Conservation (phyloP, 2,888 invertebrate species). For the Aleiodes testaceus region DNA sequence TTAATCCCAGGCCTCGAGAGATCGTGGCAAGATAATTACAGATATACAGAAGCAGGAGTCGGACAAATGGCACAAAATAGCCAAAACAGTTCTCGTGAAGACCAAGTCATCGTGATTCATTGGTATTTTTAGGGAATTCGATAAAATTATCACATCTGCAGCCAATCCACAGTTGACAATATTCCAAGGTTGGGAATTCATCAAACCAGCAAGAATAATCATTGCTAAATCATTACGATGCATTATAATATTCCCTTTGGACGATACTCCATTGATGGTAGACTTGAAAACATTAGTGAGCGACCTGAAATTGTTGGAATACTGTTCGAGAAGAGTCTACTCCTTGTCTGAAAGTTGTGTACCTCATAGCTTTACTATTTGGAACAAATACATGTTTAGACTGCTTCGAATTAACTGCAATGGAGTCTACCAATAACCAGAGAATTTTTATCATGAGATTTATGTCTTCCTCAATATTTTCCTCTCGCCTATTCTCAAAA, state of each 20-base stretch:
- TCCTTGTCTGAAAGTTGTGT: constrained; percentile 12
- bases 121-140: constrained; percentile 57
- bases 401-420: constrained; percentile 42
- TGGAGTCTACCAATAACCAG: constrained; percentile 57
- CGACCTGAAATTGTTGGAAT: constrained; percentile 56
- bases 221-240: constrained; percentile 63
- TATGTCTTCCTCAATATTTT: constrained; percentile 48
- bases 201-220: constrained; percentile 59
- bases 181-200: constrained; percentile 58
- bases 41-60: constrained; percentile 53
- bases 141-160: constrained; percentile 61
- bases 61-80: constrained; percentile 59
- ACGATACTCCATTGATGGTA: constrained; percentile 46
- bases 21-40: constrained; percentile 51
- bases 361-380: constrained; percentile 59
- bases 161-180: constrained; percentile 59
- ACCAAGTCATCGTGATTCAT: constrained; percentile 57
- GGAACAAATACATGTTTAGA: constrained; percentile 39
- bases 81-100: constrained; percentile 67
- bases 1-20: background rate
- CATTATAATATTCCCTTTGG: constrained; percentile 43
- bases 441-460: constrained; percentile 56
- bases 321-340: background rate
- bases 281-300: constrained; percentile 58
- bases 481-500: constrained; percentile 15